Evolutionary conservation across 2,797 vertebrate genomes (phyloP).

Genomic region (Craterocephalus amniculus): DNA sequence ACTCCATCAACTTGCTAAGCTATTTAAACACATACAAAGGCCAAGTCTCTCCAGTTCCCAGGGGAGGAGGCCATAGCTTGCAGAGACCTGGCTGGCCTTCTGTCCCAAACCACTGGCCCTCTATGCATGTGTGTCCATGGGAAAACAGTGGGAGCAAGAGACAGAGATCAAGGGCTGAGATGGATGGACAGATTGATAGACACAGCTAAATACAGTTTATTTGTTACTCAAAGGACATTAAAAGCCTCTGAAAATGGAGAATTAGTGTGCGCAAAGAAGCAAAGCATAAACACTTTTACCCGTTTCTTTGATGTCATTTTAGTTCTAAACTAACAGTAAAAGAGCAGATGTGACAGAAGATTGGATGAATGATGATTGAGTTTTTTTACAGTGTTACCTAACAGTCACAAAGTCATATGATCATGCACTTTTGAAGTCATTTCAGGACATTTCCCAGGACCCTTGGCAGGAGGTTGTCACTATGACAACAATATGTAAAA

Average conservation of each 20-base stretch:
- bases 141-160: slow-evolving; percentile 48
- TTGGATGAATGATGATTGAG: slow-evolving; percentile 25
- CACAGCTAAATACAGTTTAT: slow-evolving; percentile 43
- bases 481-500: slow-evolving; percentile 55
- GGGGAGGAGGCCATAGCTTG: slow-evolving; percentile 24
- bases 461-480: slow-evolving; percentile 56
- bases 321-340: not conserved
- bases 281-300: slow-evolving; percentile 7
- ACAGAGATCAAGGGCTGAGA: slow-evolving; percentile 30
- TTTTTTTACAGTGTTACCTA: slow-evolving; percentile 19
- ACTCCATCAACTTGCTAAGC: not conserved
- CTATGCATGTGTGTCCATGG: slow-evolving; percentile 49
- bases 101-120: slow-evolving; percentile 57
- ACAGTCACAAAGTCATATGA: slow-evolving; percentile 39
- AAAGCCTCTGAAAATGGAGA: slow-evolving; percentile 3
- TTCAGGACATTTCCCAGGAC: slow-evolving; percentile 79
- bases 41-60: slow-evolving; percentile 38
- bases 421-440: slow-evolving; percentile 32
- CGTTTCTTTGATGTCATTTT: slow-evolving; percentile 1
- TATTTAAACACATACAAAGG: slow-evolving; percentile 23
- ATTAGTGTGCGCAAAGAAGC: not conserved
- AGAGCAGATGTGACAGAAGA: slow-evolving; percentile 20
- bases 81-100: slow-evolving; percentile 58
- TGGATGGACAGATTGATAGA: slow-evolving; percentile 40
- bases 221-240: not conserved